Base-by-base conservation (phyloP, 2,888 invertebrate genomes). In the Papilio protenor region DNA sequence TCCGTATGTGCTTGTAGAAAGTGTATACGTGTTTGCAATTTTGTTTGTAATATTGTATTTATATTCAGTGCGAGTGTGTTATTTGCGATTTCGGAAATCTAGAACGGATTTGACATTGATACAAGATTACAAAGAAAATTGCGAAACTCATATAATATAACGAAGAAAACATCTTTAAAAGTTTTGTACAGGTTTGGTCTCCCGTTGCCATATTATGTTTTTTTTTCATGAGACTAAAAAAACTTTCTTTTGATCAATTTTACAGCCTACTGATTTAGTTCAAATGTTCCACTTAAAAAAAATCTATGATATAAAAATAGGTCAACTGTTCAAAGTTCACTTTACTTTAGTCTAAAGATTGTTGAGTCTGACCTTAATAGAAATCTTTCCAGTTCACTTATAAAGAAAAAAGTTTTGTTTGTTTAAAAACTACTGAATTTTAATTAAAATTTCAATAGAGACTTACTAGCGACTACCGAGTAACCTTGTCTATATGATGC, bases 81-180 rank as follows among this genome's bases (percentile, higher is more conserved):
- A 33, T 74, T 74, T 61, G 77, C 71, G 77, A 71, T 75, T 61
- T 78, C 40, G 14, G 49, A 75, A 71, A 78, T 70, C 61, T 45
- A 40, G 66, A 55, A 77, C 73, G 73, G 66, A 73, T 77, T 77
- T 40, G 64, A 64, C 76, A 52, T 10, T 57, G 69, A 57, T 23
- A 23, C 57, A 57, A 45, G 52, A 69, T 40, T 40, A 2, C 18
- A n/a, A 40, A 11, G 14, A n/a, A 12, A 21, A 21, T 49, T 16
- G 70, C n/a, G 14, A 71, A 71, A 71, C 3, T 12, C n/a, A 55
- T 55, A 55, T 2, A n/a, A 8, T n/a, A n/a, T 55, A 18, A 59
- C 23, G 3, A 12, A 23, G 0, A 10, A 55, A n/a, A 21, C 10
- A n/a, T n/a, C 21, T 55, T 18, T 55, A 2, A n/a, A 18, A n/a